phyloP scores from a whole-genome alignment of 2,888 invertebrate species.

The Cerastis rubricosa region DNA sequence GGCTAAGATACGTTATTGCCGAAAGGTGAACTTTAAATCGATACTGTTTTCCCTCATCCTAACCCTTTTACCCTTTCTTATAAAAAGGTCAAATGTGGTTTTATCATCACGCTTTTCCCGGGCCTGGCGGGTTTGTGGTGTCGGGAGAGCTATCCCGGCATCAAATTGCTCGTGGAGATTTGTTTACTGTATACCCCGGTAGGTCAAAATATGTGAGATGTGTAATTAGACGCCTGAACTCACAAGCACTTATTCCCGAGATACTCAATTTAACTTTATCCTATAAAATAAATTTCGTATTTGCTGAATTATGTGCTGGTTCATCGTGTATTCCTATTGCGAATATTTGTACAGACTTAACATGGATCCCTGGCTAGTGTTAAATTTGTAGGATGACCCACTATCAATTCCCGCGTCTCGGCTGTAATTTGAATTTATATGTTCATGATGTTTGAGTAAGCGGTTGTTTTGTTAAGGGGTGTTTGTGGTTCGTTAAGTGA shows the following conservation, averaged over 20 bases:
- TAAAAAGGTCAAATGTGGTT: conserved; percentile 69
- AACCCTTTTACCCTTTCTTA: conserved; percentile 65
- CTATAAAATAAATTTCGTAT: conserved; percentile 37
- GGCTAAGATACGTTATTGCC: conserved; percentile 48
- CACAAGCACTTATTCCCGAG: conserved; percentile 32
- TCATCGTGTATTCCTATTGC: conserved; percentile 49
- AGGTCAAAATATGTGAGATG: conserved; percentile 51
- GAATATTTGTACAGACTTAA: conserved; percentile 43
- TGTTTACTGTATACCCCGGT: conserved; percentile 50
- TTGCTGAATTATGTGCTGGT: conserved; percentile 14
- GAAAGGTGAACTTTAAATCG: conserved; percentile 63
- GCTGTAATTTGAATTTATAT: conserved; percentile 53
- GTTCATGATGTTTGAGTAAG: conserved; percentile 49
- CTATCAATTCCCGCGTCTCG: conserved; percentile 47
- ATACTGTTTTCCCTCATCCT: conserved; percentile 57
- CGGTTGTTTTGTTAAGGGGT: conserved; percentile 33
- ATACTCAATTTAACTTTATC: conserved; percentile 46
- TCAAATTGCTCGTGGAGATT: conserved; percentile 61
- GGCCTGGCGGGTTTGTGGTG: conserved; percentile 57
- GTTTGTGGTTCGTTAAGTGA: conserved; percentile 56
- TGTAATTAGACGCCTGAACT: conserved; percentile 56
- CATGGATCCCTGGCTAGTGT: conserved; percentile 21
- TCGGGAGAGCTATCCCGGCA: conserved; percentile 44
- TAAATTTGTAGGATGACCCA: conserved; percentile 50
- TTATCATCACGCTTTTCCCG: conserved; percentile 62